Evolutionary conservation across 23 tunicate species (phyloP), one percentile per base, ranked within the genome.

Genomic region (Aplidium turbinatum): DNA sequence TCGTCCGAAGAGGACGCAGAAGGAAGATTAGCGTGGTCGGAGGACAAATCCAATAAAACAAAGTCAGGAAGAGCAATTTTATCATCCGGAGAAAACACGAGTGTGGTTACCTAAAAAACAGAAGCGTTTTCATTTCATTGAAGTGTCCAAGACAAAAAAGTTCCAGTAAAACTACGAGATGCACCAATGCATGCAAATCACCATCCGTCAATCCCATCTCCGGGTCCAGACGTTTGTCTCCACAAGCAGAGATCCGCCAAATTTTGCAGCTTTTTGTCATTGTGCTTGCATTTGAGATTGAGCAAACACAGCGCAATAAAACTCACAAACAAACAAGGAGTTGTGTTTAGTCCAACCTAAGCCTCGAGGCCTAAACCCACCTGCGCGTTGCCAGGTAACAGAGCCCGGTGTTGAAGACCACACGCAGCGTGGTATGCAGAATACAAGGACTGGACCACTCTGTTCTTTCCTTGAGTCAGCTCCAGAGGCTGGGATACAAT

Each of bases 341-440:
- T 42, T 42, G 9, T 9, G 9, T 42, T 42, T 9, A 9, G 16
- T 42, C 13, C 48, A 42, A 42, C 48, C 16, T 42, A 9, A 42
- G 16, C 48, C 16, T 42, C 48, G 19, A 11, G 60, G 42, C 39
- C 39, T 7, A 62, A 13, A 54, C 22, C 4, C 48, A 81, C 79
- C 79, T 76, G 66, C 1, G 83, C 75, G 38, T 81, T 75, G 68
- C 96, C 96, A 20, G 86, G 96, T 46, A 88, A 30, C 50, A 81
- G 19, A 0, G 96, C 40, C 31, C 96, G 70, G 26, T 51, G 68
- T 48, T 68, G 78, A 28, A 65, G 33, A 26, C 75, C 83, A 18
- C 80, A 28, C 31, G 83, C 82, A 1, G 58, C 80, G 45, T 56
- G 72, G 68, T 65, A 81, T 19, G 87, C 82, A 4, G 87, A 11